phyloP scores from a whole-genome alignment of 2,113 vertebrate genomes.

The Himantopus leucocephalus region DNA sequence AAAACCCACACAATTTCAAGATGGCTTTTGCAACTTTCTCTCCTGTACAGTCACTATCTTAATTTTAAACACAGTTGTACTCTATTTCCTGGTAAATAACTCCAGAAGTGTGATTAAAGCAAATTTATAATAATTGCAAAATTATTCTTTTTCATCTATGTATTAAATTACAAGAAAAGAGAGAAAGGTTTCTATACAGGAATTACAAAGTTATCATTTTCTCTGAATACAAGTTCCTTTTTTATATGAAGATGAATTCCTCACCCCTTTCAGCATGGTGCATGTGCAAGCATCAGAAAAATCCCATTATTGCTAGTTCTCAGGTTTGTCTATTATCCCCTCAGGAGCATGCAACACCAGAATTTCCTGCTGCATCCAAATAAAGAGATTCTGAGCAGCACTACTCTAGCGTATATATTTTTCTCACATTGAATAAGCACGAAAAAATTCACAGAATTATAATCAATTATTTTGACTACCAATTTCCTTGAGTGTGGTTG shows the following conservation, averaged over 20 bases:
- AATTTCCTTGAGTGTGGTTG: neutral
- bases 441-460: neutral
- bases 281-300: neutral
- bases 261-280: neutral
- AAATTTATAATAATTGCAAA: neutral
- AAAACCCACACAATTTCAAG: neutral
- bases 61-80: neutral
- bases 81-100: neutral
- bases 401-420: neutral
- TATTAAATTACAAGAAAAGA: neutral
- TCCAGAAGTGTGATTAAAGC: rapidly evolving
- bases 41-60: neutral
- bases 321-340: neutral
- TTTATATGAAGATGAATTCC: neutral
- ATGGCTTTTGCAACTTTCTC: neutral
- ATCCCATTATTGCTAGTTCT: neutral
- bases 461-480: constrained; percentile 10
- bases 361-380: neutral
- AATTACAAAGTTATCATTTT: neutral
- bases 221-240: neutral
- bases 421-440: neutral
- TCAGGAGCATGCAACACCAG: neutral
- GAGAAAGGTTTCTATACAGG: rapidly evolving
- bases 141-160: neutral
- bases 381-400: neutral